Evolutionary conservation across 2,113 vertebrate genomes (phyloP).

Genomic region (Malurus alboscapulatus): DNA sequence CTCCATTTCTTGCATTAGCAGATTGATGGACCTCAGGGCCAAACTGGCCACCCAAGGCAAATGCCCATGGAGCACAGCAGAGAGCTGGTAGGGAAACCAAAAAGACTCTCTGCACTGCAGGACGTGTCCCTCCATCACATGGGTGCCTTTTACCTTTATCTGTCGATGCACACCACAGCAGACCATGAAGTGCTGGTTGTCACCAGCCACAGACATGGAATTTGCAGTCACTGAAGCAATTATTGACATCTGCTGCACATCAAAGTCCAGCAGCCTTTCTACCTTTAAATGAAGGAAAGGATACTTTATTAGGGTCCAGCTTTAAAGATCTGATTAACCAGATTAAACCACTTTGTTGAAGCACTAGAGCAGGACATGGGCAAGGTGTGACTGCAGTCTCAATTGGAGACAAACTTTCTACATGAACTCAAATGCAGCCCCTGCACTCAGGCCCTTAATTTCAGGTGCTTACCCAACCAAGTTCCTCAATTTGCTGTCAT

Average conservation of each 20-base stretch:
- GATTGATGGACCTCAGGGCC: fast-evolving
- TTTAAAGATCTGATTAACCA: not conserved
- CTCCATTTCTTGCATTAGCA: not conserved
- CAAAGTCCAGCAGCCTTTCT: not conserved
- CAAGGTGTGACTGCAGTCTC: not conserved
- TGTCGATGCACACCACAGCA: fast-evolving
- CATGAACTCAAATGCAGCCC: not conserved
- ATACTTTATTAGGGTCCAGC: not conserved
- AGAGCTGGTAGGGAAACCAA: not conserved
- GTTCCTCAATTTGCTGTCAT: not conserved
- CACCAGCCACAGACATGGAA: fast-evolving
- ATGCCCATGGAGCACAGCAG: not conserved
- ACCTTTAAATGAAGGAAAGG: not conserved
- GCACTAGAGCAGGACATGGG: not conserved
- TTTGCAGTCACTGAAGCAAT: not conserved
- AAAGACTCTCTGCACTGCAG: not conserved
- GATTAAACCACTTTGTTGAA: not conserved
- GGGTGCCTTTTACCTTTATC: not conserved
- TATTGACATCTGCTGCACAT: fast-evolving
- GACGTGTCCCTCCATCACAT: fast-evolving
- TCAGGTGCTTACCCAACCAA: not conserved
- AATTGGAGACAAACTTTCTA: not conserved
- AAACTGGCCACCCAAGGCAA: not conserved
- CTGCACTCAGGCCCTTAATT: not conserved
- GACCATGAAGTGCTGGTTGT: fast-evolving